These are phyloP conservation scores for Tigriopus japonicus DNA, from an alignment of 1,140 invertebrate species.

Conservation along the genomic window DNA sequence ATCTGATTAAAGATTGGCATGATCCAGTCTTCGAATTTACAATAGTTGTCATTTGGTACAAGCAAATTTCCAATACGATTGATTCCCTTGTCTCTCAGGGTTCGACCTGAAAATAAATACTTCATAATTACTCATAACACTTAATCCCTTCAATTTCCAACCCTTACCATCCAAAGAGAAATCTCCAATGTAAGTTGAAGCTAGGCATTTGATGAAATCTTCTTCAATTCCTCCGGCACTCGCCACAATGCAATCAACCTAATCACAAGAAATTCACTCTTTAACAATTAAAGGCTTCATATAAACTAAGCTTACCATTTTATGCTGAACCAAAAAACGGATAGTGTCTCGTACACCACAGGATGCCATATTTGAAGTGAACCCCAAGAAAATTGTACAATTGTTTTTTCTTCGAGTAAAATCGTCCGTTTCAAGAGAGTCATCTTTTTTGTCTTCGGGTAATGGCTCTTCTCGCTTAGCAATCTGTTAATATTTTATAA, in stretches of 20 bases:
- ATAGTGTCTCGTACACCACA: slow-evolving; percentile 82
- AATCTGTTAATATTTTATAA: too few relatives aligned
- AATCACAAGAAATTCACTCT: too few relatives aligned
- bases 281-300: too few relatives aligned
- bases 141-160: slow-evolving; percentile 7
- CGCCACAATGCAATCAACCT: slow-evolving; percentile 84
- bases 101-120: slow-evolving; percentile 27
- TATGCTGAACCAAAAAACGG: slow-evolving; percentile 14
- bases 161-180: slow-evolving; percentile 60
- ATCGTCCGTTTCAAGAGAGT: not conserved
- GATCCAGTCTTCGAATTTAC: slow-evolving; percentile 93
- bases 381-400: slow-evolving; percentile 94
- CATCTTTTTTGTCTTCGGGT: not conserved
- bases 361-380: slow-evolving; percentile 94
- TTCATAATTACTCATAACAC: not conserved
- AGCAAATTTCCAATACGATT: slow-evolving; percentile 95
- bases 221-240: slow-evolving; percentile 97
- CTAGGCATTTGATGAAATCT: slow-evolving; percentile 96
- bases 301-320: not conserved
- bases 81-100: slow-evolving; percentile 63
- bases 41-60: slow-evolving; percentile 97
- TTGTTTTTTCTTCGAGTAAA: slow-evolving; percentile 32
- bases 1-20: slow-evolving; percentile 83
- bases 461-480: not conserved
- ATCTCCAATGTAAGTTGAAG: slow-evolving; percentile 77